These are phyloP conservation scores for Pachypanchax playfairii DNA, from an alignment of 2,113 vertebrate genomes.

Conservation along the genomic window DNA sequence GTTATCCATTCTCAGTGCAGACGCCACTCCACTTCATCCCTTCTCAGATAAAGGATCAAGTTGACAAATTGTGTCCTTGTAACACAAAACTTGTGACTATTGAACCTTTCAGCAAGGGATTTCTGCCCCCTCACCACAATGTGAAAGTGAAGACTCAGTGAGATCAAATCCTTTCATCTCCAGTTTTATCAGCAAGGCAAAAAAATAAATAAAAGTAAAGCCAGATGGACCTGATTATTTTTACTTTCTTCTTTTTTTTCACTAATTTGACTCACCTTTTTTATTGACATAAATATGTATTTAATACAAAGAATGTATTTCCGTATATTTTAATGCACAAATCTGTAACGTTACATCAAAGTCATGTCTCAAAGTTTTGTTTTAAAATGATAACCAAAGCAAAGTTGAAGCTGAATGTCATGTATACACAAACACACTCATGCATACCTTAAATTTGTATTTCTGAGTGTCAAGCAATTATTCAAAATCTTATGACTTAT, in stretches of 20 bases:
- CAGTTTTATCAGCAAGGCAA: slow-evolving; percentile 18
- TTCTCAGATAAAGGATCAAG: slow-evolving; percentile 4
- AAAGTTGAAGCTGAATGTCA: slow-evolving; percentile 13
- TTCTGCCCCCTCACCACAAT: neutral
- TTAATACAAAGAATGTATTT: slow-evolving; percentile 50
- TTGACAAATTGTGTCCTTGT: slow-evolving; percentile 47
- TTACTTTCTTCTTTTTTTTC: neutral
- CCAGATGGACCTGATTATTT: neutral
- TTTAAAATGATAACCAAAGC: slow-evolving; percentile 51
- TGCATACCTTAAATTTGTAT: slow-evolving; percentile 25
- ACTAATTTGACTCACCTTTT: slow-evolving; percentile 10
- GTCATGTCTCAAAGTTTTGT: slow-evolving; percentile 31
- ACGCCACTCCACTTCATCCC: slow-evolving; percentile 1
- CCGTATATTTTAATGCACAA: slow-evolving; percentile 58
- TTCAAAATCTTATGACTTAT: slow-evolving; percentile 6
- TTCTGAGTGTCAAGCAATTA: slow-evolving; percentile 20
- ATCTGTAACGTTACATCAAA: slow-evolving; percentile 17
- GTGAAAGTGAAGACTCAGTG: slow-evolving; percentile 8
- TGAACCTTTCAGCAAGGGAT: slow-evolving; percentile 1
- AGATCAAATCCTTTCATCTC: slow-evolving; percentile 16
- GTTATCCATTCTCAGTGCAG: neutral
- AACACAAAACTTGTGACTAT: slow-evolving; percentile 34
- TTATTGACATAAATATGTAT: slow-evolving; percentile 50
- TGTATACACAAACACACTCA: slow-evolving; percentile 13
- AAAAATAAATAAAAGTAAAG: neutral